These are phyloP conservation scores for Tinea semifulvella DNA, from an alignment of 2,888 invertebrate genomes.

Conservation along the genomic window DNA sequence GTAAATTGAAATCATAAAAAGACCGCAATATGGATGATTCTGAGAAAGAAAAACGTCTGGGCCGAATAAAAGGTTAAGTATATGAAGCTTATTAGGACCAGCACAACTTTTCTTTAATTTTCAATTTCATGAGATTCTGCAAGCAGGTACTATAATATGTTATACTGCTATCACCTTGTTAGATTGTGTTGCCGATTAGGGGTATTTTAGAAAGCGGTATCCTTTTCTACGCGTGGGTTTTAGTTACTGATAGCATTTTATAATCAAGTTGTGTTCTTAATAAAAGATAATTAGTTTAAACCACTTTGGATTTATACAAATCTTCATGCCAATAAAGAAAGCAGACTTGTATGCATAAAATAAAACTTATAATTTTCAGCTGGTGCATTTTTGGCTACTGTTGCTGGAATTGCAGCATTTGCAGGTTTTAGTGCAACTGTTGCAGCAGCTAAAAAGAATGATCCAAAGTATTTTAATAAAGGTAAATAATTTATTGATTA, in stretches of 20 bases:
- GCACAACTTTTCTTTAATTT: background rate
- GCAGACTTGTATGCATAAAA: background rate
- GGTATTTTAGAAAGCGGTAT: too few relatives aligned
- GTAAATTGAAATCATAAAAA: too few relatives aligned
- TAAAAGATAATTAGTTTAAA: too few relatives aligned
- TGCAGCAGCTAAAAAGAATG: slow-evolving; percentile 79
- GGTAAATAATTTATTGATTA: too few relatives aligned
- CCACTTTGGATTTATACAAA: background rate
- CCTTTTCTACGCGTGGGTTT: too few relatives aligned
- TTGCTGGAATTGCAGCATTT: slow-evolving; percentile 81
- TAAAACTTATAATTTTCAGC: slow-evolving; percentile 56
- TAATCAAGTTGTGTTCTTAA: background rate
- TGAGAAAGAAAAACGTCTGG: slow-evolving; percentile 4
- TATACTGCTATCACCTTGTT: too few relatives aligned
- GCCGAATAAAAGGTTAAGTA: slow-evolving; percentile 6
- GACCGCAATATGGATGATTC: slow-evolving; percentile 3
- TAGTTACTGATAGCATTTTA: background rate
- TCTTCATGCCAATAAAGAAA: too few relatives aligned
- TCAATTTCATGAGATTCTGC: background rate
- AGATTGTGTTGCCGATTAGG: too few relatives aligned
- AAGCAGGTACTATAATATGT: too few relatives aligned
- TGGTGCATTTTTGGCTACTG: slow-evolving; percentile 73
- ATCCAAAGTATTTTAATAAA: slow-evolving; percentile 81
- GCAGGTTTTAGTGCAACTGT: slow-evolving; percentile 85
- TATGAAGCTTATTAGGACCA: background rate